Base-by-base conservation (phyloP, 2,113 vertebrate genomes). In the Egretta garzetta region DNA sequence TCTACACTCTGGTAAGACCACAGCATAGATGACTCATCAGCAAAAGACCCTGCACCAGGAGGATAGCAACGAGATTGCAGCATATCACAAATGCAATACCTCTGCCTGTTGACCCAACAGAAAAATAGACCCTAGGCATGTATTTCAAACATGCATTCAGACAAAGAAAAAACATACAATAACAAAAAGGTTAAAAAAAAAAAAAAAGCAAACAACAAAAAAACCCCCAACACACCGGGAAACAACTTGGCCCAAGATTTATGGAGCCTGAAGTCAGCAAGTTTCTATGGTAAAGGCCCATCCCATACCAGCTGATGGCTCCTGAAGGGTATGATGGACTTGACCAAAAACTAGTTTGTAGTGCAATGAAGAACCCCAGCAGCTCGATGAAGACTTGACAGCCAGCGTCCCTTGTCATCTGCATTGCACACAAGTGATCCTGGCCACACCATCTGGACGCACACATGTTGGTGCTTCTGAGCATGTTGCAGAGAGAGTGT, bases 401-500 rank as follows among this genome's bases (percentile, higher is more conserved):
- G 32, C n/a, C n/a, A 74, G 32, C 3, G 16, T 32, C 45, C 26
- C 60, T 53, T 30, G 22, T 23, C 26, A 4, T 45, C 45, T 32
- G 60, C 12, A 1, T 32, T 23, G 47, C 56, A 75, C 10, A 33
- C 11, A 16, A 39, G 66, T 14, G n/a, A 84, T 39, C 52, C 59
- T 63, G 76, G 37, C 55, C 52, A 45, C 15, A 18, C 50, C 28
- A 60, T 5, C 43, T 62, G 73, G 55, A 64, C 9, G 20, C 5
- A 16, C 2, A 2, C 1, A 0, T 33, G 15, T 26, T 53, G 37
- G 39, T 72, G 58, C 56, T 59, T 79, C 60, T 2, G 10, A 27
- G 21, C 10, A 27, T 2, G 14, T 37, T 3, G 1, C 0, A 1
- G 27, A 76, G 28, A 35, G 19, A 0, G 2, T 26, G 45, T 53